phyloP scores from a whole-genome alignment of 2,797 vertebrate species.

The Parauchenoglanis punctatus region DNA sequence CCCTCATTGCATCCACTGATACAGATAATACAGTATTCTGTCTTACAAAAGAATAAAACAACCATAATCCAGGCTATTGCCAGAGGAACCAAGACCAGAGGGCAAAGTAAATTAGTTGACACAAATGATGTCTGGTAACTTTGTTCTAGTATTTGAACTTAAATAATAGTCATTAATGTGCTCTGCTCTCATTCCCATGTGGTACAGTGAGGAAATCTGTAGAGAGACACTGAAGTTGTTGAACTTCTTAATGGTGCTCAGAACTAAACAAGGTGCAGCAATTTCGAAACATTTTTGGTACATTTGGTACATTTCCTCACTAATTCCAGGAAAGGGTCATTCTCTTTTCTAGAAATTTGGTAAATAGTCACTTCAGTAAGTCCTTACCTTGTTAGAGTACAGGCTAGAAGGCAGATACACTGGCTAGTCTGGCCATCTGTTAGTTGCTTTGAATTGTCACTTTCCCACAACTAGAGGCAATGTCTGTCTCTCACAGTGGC shows the following conservation, averaged over 20 bases:
- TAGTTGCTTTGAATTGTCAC: neutral
- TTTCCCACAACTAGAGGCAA: neutral
- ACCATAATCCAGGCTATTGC: neutral
- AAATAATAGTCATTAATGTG: neutral
- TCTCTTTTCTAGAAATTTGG: neutral
- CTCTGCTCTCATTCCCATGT: neutral
- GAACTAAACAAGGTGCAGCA: neutral
- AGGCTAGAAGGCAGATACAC: neutral
- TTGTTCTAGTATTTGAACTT: neutral
- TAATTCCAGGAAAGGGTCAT: neutral
- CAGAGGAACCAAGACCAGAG: neutral
- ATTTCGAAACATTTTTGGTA: neutral
- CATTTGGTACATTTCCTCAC: neutral
- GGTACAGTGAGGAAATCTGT: neutral
- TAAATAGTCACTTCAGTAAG: neutral
- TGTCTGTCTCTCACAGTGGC: neutral
- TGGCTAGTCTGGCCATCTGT: neutral
- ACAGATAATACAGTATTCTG: neutral
- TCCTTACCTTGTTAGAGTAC: neutral
- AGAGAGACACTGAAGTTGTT: neutral
- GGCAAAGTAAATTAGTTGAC: neutral
- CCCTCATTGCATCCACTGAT: neutral
- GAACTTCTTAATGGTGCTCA: neutral
- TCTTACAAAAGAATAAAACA: neutral
- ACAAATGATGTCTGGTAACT: too few species aligned